phyloP scores from a whole-genome alignment of 2,113 vertebrate genomes.

The western clawed frog (Xenopus tropicalis) region DNA sequence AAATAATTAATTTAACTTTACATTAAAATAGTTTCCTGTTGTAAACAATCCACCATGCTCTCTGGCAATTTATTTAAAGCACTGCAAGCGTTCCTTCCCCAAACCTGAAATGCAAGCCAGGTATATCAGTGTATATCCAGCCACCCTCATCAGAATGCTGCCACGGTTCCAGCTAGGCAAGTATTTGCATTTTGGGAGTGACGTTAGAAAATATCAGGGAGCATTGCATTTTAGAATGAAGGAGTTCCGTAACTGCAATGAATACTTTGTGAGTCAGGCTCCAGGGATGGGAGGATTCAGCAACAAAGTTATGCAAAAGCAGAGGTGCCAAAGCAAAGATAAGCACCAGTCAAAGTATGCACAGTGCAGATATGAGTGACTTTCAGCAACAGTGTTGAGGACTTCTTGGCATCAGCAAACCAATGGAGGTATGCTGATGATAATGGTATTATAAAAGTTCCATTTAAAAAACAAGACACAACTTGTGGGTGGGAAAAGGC shows the following conservation, averaged over 20 bases:
- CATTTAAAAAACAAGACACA: no score
- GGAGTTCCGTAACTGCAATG: neutral
- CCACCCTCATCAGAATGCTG: neutral
- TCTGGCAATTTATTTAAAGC: neutral
- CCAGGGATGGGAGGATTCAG: neutral
- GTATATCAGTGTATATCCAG: no score
- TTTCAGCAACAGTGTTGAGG: no score
- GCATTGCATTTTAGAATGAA: neutral
- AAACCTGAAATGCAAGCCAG: no score
- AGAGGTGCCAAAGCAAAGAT: neutral
- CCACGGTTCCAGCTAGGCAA: neutral
- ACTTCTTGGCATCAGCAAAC: no score
- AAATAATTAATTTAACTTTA: slow-evolving; percentile 40
- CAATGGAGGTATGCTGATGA: no score
- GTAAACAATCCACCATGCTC: slow-evolving; percentile 15
- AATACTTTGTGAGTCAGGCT: slow-evolving; percentile 2
- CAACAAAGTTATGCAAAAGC: neutral
- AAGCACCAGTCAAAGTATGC: neutral
- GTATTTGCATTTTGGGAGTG: slow-evolving; percentile 11
- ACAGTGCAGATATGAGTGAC: no score
- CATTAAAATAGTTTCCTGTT: slow-evolving; percentile 17
- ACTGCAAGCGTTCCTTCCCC: no score
- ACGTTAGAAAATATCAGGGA: neutral
- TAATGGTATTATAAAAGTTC: no score
- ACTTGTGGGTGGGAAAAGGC: no score